These are phyloP conservation scores for Drosophila orena DNA, from an alignment of 1,140 invertebrate genomes.

Conservation along the genomic window DNA sequence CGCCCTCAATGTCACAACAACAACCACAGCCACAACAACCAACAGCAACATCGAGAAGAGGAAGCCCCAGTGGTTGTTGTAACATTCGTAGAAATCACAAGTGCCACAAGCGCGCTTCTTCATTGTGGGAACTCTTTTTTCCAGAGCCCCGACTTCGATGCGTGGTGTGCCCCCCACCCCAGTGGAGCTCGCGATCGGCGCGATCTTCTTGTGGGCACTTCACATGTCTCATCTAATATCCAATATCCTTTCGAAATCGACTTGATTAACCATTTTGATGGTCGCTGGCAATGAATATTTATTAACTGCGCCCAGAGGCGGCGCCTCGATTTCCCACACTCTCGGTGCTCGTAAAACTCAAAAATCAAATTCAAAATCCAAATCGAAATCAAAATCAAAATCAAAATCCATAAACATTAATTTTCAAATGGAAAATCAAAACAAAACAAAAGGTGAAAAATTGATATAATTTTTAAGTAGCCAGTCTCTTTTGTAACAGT, in stretches of 20 bases:
- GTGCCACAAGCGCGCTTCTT: constrained; percentile 75
- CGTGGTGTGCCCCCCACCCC: constrained; percentile 28
- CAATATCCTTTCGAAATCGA: constrained; percentile 73
- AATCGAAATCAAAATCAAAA: constrained; percentile 31
- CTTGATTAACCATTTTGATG: constrained; percentile 73
- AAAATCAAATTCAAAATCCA: no score
- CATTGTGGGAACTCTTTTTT: constrained; percentile 79
- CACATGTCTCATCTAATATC: constrained; percentile 71
- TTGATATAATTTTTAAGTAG: constrained; percentile 52
- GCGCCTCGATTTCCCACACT: constrained; percentile 72
- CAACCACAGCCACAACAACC: constrained; percentile 26
- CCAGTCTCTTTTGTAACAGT: constrained; percentile 58
- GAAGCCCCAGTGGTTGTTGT: constrained; percentile 67
- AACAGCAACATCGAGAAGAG: constrained; percentile 32
- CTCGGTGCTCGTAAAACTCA: constrained; percentile 52
- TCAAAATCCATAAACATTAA: constrained; percentile 63
- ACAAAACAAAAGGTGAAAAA: constrained; percentile 32
- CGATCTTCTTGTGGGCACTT: constrained; percentile 44
- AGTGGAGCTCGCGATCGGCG: background rate
- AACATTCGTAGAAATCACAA: constrained; percentile 83
- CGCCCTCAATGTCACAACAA: constrained; percentile 83
- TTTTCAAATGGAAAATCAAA: constrained; percentile 53
- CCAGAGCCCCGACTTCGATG: constrained; percentile 16
- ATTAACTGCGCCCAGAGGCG: constrained; percentile 57
- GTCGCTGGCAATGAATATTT: constrained; percentile 79